Base-by-base conservation (phyloP, 2,113 vertebrate genomes). In the Brachypodius melanocephalos region DNA sequence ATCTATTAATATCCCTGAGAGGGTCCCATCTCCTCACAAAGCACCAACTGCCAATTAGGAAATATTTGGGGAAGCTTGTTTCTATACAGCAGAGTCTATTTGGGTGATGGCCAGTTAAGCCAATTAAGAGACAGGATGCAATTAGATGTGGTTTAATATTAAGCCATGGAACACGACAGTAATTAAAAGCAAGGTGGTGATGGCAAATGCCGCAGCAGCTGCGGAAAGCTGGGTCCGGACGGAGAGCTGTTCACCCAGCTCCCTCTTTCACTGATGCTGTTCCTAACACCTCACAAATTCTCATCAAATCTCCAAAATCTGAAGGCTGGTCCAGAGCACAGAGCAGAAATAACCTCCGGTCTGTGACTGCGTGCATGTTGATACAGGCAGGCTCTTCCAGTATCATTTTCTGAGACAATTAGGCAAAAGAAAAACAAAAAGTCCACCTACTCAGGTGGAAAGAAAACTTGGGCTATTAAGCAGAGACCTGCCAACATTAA, bases 91-190 rank as follows among this genome's bases (percentile, higher is more conserved):
- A 18, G 43, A 67, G 42, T 12, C 45, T 65, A 42, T 86, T 48
- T 85, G 92, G 85, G 85, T 17, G 67, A 90, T 20, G 59, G 76
- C 67, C 74, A 94, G 74, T 89, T 93, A 90, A 85, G 83, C 51
- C 87, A 89, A 92, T 90, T 67, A 97, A 68, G 88, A 94, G 79
- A 71, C 54, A 69, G 89, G 79, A 93, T 66, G 79, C 45, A 65
- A 71, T 34, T 71, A 85, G 74, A 91, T 28, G 73, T 12, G 52
- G 63, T 57, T 92, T 89, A 77, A 66, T 80, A 93, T 90, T 69
- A 95, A 94, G 77, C 58, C 55, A 57, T 0, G 54, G 55, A 91
- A 66, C 38, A 80, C 0, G 4, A 76, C 1, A 51, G 54, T 63
- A 92, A 95, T 89, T 83, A 87, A 68, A 92, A 68, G 38, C 36